A percentile compares a stretch with the other conserved stretches of the same genome.
These are phyloP conservation scores for Erethizon dorsatum DNA, from an alignment of 2,797 vertebrate species.

Conservation along the genomic window DNA sequence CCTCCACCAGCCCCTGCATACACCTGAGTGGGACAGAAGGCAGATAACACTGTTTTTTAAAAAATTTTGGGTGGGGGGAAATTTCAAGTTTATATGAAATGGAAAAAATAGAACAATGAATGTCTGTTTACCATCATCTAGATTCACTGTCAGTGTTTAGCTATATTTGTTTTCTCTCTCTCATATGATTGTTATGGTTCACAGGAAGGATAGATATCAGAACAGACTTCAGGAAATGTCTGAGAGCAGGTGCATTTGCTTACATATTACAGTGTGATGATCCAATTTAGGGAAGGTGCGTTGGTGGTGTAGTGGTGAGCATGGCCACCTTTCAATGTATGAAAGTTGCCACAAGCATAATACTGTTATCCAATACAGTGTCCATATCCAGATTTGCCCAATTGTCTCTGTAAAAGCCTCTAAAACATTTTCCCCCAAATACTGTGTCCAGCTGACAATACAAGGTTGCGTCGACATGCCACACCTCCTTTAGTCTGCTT, in stretches of 20 bases:
- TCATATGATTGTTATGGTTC: fast-evolving
- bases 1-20: neutral
- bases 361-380: neutral
- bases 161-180: neutral
- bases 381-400: neutral
- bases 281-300: neutral
- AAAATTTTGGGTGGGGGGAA: neutral
- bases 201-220: neutral
- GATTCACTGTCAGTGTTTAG: neutral
- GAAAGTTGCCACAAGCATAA: neutral
- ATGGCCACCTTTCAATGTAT: neutral
- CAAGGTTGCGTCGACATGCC: fast-evolving
- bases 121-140: neutral
- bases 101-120: neutral
- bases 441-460: neutral
- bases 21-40: neutral
- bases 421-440: neutral
- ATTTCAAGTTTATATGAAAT: neutral
- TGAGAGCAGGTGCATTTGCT: neutral
- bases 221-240: neutral
- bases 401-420: neutral
- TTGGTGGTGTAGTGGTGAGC: neutral
- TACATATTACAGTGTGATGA: fast-evolving
- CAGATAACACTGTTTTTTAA: neutral
- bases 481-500: neutral